These are phyloP conservation scores for Thaleichthys pacificus DNA, from an alignment of 2,797 vertebrate species.

Conservation along the genomic window DNA sequence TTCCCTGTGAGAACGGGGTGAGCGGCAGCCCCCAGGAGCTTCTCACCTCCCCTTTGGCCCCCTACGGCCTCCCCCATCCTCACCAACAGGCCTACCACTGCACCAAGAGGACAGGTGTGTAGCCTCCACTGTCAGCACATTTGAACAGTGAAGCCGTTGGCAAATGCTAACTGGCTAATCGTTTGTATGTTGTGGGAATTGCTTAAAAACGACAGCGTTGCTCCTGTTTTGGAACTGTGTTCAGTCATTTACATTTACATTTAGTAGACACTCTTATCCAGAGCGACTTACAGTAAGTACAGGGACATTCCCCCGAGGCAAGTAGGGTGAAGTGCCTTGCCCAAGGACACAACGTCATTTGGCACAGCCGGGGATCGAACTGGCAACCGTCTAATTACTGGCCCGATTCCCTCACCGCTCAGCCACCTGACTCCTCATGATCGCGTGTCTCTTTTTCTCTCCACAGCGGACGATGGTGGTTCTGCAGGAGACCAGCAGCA, in stretches of 20 bases:
- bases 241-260: not conserved
- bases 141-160: not conserved
- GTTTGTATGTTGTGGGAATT: not conserved
- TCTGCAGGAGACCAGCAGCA: constrained; percentile 76
- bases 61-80: constrained; percentile 82
- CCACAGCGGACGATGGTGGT: constrained; percentile 80
- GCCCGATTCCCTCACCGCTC: too few species aligned
- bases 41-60: constrained; percentile 77
- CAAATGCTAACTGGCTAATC: not conserved
- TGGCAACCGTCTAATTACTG: too few species aligned
- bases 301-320: too few species aligned
- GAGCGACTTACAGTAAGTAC: too few species aligned
- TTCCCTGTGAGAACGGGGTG: constrained; percentile 85
- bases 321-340: too few species aligned
- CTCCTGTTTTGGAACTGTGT: not conserved
- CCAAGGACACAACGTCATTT: too few species aligned
- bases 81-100: constrained; percentile 84
- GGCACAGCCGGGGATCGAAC: too few species aligned
- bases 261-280: too few species aligned
- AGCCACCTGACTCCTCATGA: not conserved
- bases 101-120: constrained; percentile 90
- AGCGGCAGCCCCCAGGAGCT: constrained; percentile 82
- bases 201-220: too few species aligned
- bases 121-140: not conserved
- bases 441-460: constrained; percentile 42